Evolutionary conservation across 1,140 invertebrate species (phyloP).

Genomic region (Rhagoletis pomonella): DNA sequence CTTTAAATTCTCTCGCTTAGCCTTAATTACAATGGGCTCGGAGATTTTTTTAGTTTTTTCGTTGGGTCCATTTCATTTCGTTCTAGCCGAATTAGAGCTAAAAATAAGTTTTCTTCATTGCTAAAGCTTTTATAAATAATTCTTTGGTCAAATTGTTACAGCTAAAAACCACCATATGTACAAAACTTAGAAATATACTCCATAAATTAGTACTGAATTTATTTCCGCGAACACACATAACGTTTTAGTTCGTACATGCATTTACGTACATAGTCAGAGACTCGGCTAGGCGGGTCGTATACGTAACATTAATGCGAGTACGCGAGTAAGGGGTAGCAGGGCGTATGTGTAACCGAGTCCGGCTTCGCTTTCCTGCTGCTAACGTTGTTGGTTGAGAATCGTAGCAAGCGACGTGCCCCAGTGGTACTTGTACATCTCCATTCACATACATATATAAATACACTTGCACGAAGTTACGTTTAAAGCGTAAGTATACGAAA

Average conservation of each 20-base stretch:
- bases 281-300: not conserved
- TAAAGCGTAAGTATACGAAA: not conserved
- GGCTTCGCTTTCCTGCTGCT: not conserved
- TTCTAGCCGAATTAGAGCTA: not conserved
- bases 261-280: too few relatives aligned
- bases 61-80: not conserved
- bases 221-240: too few relatives aligned
- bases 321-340: not conserved
- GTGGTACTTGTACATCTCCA: not conserved
- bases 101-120: not conserved
- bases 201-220: too few relatives aligned
- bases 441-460: not conserved
- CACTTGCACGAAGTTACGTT: not conserved
- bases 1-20: too few relatives aligned
- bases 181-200: too few relatives aligned
- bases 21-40: too few relatives aligned
- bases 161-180: too few relatives aligned
- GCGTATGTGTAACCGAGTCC: not conserved
- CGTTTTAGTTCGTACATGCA: too few relatives aligned
- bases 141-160: too few relatives aligned
- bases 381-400: not conserved
- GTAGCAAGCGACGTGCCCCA: not conserved
- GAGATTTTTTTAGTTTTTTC: not conserved
- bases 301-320: not conserved
- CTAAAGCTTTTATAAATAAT: too few relatives aligned